Evolutionary conservation across 1,140 invertebrate species (phyloP).

Genomic region (Mycetomoellerius zeteki): DNA sequence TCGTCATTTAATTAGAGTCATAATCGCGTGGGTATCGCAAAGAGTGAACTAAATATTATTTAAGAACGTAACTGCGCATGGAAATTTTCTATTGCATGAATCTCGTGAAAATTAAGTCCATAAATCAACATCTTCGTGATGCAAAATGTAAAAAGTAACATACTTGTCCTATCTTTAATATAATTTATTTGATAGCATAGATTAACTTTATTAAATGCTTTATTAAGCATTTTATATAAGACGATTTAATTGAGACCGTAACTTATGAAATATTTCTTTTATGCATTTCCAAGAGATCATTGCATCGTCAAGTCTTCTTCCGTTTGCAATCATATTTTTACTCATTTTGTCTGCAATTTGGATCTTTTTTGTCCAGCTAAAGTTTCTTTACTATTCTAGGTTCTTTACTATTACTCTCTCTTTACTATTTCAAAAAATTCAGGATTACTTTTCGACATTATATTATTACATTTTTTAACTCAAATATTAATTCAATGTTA

Average conservation of each 20-base stretch:
- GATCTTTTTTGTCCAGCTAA: too few species aligned
- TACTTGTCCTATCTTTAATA: not conserved
- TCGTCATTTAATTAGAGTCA: not conserved
- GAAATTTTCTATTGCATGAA: not conserved
- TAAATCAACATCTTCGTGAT: not conserved
- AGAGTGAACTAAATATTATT: not conserved
- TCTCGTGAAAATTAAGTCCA: not conserved
- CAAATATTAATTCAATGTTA: too few species aligned
- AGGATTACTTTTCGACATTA: too few species aligned
- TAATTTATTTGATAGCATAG: not conserved
- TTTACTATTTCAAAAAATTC: too few species aligned
- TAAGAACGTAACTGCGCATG: not conserved
- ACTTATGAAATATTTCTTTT: not conserved
- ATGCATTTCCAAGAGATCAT: not conserved
- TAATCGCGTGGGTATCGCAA: not conserved
- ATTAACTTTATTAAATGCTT: slow-evolving; percentile 17
- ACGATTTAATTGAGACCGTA: not conserved
- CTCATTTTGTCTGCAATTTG: too few species aligned
- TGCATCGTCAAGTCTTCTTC: not conserved
- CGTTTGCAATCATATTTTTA: too few species aligned
- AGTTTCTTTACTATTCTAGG: too few species aligned
- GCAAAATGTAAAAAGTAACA: not conserved
- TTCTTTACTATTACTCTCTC: too few species aligned
- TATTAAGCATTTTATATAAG: not conserved
- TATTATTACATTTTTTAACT: too few species aligned